A percentile compares a stretch with the other conserved stretches of the same genome.
Evolutionary conservation across 2,888 invertebrate genomes (phyloP).

Genomic region (Lagria hirta): DNA sequence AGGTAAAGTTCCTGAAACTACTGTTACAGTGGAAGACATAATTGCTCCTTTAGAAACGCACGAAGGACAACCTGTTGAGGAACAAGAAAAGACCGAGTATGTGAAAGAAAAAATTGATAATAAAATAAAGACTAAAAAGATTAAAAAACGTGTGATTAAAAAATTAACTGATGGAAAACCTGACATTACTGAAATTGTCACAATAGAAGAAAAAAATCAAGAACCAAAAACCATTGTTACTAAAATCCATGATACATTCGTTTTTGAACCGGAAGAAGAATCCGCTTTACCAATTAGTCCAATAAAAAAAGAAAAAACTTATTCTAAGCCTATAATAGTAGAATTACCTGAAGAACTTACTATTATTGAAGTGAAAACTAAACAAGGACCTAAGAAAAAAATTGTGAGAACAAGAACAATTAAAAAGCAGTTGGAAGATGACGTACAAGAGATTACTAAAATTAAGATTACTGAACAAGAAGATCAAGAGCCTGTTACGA

Average conservation of each 20-base stretch:
- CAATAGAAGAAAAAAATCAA: slow-evolving; percentile 25
- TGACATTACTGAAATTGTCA: slow-evolving; percentile 43
- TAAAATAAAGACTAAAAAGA: slow-evolving; percentile 44
- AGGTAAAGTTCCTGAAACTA: slow-evolving; percentile 53
- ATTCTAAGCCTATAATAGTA: slow-evolving; percentile 33
- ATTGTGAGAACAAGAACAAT: slow-evolving; percentile 43
- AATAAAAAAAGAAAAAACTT: slow-evolving; percentile 31
- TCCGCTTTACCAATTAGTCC: slow-evolving; percentile 31
- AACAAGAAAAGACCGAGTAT: slow-evolving; percentile 49
- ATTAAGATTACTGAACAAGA: slow-evolving; percentile 57
- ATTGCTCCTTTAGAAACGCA: slow-evolving; percentile 41
- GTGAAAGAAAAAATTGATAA: slow-evolving; percentile 31
- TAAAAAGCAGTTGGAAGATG: slow-evolving; percentile 45
- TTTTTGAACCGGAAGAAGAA: slow-evolving; percentile 23
- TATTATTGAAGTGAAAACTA: slow-evolving; percentile 34
- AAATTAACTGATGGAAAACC: slow-evolving; percentile 49
- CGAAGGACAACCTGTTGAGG: slow-evolving; percentile 33
- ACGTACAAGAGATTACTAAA: slow-evolving; percentile 45
- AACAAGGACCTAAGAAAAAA: slow-evolving; percentile 36
- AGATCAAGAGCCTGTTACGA: slow-evolving; percentile 47
- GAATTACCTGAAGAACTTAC: slow-evolving; percentile 41
- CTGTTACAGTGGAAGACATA: slow-evolving; percentile 42
- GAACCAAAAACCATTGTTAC: slow-evolving; percentile 42
- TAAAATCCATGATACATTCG: slow-evolving; percentile 1
- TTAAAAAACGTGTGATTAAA: slow-evolving; percentile 55